A percentile compares a stretch with the other conserved stretches of the same genome.
These are phyloP conservation scores for Malaclemys terrapin DNA, from an alignment of 2,113 vertebrate genomes.

Conservation along the genomic window DNA sequence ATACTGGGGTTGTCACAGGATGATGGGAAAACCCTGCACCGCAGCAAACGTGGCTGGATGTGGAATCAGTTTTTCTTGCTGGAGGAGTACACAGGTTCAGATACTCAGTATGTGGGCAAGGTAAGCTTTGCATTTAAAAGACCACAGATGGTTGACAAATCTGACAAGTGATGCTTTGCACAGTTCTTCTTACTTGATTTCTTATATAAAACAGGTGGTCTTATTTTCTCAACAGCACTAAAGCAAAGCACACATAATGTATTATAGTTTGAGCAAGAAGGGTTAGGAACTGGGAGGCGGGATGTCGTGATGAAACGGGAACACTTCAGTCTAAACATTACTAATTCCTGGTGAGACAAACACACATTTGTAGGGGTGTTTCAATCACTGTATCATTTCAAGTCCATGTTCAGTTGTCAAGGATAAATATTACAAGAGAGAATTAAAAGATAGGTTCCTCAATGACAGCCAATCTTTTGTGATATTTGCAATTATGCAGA, in stretches of 20 bases:
- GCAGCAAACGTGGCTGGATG: conserved; percentile 97
- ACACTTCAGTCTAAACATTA: not conserved
- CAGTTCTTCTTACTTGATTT: not conserved
- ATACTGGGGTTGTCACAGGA: conserved; percentile 76
- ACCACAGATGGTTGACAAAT: not conserved
- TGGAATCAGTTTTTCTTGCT: conserved; percentile 99
- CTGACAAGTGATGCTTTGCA: not conserved
- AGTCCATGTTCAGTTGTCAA: not conserved
- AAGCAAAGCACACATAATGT: not conserved
- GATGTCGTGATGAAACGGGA: not conserved
- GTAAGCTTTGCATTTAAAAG: conserved; percentile 79
- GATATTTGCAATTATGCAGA: not conserved
- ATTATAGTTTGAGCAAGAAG: not conserved
- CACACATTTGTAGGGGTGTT: not conserved
- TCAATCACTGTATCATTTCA: not conserved
- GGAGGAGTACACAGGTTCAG: conserved; percentile 94
- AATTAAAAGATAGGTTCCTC: not conserved
- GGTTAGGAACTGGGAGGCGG: not conserved
- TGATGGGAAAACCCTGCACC: conserved; percentile 85
- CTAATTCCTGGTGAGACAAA: not conserved
- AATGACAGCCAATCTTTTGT: not conserved
- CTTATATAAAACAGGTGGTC: not conserved
- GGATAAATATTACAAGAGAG: not conserved
- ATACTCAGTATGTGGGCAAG: conserved; percentile 98
- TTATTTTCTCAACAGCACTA: not conserved